These are phyloP conservation scores for Tetragnatha montana DNA, from an alignment of 2,888 invertebrate genomes.

Conservation along the genomic window DNA sequence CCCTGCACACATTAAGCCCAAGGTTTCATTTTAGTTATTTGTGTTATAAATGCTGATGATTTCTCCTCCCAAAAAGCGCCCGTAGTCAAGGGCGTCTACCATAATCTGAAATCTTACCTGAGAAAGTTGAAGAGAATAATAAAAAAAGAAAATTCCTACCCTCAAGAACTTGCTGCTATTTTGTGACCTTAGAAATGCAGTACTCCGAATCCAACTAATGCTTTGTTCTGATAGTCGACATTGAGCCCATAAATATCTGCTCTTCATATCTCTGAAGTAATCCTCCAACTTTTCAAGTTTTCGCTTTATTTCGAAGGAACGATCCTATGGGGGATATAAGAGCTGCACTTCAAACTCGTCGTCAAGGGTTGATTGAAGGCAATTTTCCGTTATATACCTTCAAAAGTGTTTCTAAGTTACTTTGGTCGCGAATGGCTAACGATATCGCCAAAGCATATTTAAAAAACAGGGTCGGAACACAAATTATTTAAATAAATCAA, in stretches of 20 bases:
- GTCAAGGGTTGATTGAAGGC: not conserved
- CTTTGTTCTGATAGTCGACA: conserved; percentile 22
- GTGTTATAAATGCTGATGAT: no score
- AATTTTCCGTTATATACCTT: not conserved
- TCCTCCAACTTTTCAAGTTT: conserved; percentile 25
- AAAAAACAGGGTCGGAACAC: no score
- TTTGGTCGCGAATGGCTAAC: no score
- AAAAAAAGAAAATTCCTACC: not conserved
- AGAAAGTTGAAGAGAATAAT: not conserved
- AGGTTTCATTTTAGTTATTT: no score
- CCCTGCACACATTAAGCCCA: no score
- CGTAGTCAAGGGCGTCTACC: not conserved
- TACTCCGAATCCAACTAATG: conserved; percentile 6
- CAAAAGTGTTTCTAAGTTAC: no score
- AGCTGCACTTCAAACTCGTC: not conserved
- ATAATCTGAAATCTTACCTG: no score
- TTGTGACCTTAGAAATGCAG: not conserved
- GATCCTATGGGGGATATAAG: not conserved
- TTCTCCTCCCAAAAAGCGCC: no score
- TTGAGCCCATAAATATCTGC: conserved; percentile 35
- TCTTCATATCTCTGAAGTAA: conserved; percentile 43
- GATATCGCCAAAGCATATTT: no score
- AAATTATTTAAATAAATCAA: no score
- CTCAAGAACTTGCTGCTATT: not conserved
- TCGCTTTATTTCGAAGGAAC: not conserved